Conservation (phyloP, 2,888 invertebrate genomes). For the Caenorhabditis virilis region DNA sequence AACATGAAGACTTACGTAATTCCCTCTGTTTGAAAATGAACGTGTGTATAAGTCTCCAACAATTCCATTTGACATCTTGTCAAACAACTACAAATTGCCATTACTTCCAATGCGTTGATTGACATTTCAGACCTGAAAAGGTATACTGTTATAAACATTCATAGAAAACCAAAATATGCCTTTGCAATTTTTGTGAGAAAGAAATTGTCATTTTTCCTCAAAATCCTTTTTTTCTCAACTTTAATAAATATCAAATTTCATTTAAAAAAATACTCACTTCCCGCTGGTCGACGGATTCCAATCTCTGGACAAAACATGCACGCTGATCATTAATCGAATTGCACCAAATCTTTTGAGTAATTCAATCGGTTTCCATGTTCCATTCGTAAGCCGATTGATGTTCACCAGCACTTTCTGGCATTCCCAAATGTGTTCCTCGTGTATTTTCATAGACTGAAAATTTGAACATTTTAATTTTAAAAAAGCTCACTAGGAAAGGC, state of each 20-base stretch:
- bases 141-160: too few relatives aligned
- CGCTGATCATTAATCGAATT: conserved; percentile 78
- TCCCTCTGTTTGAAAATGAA: background rate
- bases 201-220: too few relatives aligned
- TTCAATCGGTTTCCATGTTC: conserved; percentile 84
- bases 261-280: too few relatives aligned
- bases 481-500: too few relatives aligned
- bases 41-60: conserved; percentile 4
- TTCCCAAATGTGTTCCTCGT: conserved; percentile 83
- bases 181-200: too few relatives aligned
- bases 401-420: conserved; percentile 83
- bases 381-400: conserved; percentile 65
- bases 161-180: too few relatives aligned
- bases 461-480: background rate
- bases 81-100: conserved; percentile 77
- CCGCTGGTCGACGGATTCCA: too few relatives aligned
- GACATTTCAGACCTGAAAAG: conserved; percentile 1
- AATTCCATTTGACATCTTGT: conserved; percentile 27
- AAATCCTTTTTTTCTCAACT: too few relatives aligned
- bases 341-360: conserved; percentile 84
- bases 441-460: conserved; percentile 73
- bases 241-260: too few relatives aligned
- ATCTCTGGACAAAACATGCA: conserved; percentile 73
- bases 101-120: conserved; percentile 78
- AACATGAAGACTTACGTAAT: conserved; percentile 7